Conservation (phyloP, 2,888 invertebrate genomes). For the Onchidella celtica region DNA sequence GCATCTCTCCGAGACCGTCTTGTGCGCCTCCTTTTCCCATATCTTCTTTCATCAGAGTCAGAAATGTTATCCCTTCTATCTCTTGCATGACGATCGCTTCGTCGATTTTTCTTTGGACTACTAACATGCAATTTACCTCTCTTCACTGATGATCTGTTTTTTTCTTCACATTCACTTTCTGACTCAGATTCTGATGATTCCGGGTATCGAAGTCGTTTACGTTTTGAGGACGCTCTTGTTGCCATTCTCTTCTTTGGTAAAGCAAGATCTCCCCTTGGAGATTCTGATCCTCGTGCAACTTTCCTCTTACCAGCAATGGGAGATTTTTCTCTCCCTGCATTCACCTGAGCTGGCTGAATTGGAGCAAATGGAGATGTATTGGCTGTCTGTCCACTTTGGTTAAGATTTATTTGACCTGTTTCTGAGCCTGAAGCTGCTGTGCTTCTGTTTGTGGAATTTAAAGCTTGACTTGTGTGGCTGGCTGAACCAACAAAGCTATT, state of each 20-base stretch:
- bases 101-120: conserved; percentile 20
- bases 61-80: not conserved
- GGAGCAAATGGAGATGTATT: not conserved
- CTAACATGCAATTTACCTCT: not conserved
- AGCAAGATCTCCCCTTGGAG: not conserved
- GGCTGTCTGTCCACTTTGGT: no score
- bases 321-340: no score
- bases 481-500: not conserved
- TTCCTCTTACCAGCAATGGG: conserved; percentile 13
- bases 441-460: not conserved
- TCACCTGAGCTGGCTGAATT: not conserved
- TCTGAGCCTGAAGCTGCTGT: not conserved
- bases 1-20: not conserved
- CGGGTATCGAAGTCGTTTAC: conserved; percentile 22
- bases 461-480: not conserved
- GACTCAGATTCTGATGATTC: conserved; percentile 42
- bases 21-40: conserved; percentile 7
- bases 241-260: conserved; percentile 4
- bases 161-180: not conserved
- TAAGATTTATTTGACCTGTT: not conserved
- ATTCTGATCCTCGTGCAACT: not conserved
- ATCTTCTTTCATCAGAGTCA: conserved; percentile 31
- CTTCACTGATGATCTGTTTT: conserved; percentile 3
- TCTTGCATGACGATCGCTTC: not conserved
- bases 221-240: not conserved